These are phyloP conservation scores for Pegoplata infirma DNA, from an alignment of 2,888 invertebrate species.

Conservation along the genomic window DNA sequence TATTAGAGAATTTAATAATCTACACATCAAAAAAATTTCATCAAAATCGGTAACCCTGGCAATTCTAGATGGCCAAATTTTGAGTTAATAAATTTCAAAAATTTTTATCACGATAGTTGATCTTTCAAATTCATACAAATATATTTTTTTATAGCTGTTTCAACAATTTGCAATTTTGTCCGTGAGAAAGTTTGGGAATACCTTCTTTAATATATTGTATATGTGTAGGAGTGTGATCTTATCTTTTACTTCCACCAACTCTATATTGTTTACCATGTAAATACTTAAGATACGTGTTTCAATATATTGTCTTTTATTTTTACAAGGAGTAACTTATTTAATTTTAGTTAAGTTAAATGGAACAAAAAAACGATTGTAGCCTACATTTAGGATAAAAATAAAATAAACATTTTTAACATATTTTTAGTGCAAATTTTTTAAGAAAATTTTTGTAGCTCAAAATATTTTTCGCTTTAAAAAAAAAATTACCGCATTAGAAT, in stretches of 20 bases:
- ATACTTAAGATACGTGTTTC: slow-evolving; percentile 36
- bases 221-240: not conserved
- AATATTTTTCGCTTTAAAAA: too few relatives aligned
- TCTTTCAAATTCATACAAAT: too few relatives aligned
- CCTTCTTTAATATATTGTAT: not conserved
- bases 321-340: slow-evolving; percentile 7
- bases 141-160: too few relatives aligned
- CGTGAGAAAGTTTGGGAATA: not conserved
- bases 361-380: not conserved
- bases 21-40: too few relatives aligned
- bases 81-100: too few relatives aligned
- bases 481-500: too few relatives aligned
- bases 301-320: slow-evolving; percentile 27
- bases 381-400: not conserved
- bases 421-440: not conserved
- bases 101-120: too few relatives aligned
- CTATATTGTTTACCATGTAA: slow-evolving; percentile 31
- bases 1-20: too few relatives aligned
- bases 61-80: too few relatives aligned
- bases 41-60: too few relatives aligned
- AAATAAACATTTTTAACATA: not conserved
- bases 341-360: not conserved
- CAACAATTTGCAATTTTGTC: too few relatives aligned
- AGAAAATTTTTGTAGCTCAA: too few relatives aligned
- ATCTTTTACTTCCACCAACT: slow-evolving; percentile 16